Percentiles rank a stretch among this genome's conserved stretches.
Conservation (phyloP, 2,888 invertebrate species). For the Teleiodes luculella region DNA sequence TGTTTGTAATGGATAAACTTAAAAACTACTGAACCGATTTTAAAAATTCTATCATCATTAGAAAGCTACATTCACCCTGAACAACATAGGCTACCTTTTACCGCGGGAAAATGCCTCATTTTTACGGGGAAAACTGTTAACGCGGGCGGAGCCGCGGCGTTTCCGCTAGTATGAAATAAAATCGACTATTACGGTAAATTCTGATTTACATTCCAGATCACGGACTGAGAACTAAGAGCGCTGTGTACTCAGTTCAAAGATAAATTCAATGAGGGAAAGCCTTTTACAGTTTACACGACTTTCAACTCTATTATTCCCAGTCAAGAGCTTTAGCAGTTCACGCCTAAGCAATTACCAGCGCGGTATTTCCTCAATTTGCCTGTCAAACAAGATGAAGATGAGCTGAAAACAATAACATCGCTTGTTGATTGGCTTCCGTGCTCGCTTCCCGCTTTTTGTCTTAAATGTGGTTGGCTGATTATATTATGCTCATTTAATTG, state of each 20-base stretch:
- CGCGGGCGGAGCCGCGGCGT: no score
- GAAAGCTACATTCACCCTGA: no score
- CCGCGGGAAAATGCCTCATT: no score
- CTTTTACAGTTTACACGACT: conserved; percentile 24
- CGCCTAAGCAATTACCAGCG: conserved; percentile 29
- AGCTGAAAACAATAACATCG: conserved; percentile 30
- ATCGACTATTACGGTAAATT: no score
- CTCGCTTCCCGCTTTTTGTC: conserved; percentile 16
- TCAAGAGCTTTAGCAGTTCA: conserved; percentile 27
- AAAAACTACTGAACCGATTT: no score
- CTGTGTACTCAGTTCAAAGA: conserved; percentile 9
- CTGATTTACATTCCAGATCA: conserved; percentile 10
- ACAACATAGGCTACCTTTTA: no score
- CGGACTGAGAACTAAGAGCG: background rate
- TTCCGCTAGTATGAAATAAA: no score
- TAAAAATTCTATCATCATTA: no score
- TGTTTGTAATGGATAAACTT: no score
- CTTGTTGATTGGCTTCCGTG: conserved; percentile 33
- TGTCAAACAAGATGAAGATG: conserved; percentile 32
- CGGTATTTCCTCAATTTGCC: conserved; percentile 29
- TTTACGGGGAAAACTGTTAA: no score
- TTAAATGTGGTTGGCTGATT: conserved; percentile 1
- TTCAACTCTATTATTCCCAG: conserved; percentile 16
- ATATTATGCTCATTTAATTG: conserved; percentile 8
- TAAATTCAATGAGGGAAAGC: conserved; percentile 23